These are phyloP conservation scores for Drosophila aff. DNA, from an alignment of 1,140 invertebrate genomes.

Conservation along the genomic window DNA sequence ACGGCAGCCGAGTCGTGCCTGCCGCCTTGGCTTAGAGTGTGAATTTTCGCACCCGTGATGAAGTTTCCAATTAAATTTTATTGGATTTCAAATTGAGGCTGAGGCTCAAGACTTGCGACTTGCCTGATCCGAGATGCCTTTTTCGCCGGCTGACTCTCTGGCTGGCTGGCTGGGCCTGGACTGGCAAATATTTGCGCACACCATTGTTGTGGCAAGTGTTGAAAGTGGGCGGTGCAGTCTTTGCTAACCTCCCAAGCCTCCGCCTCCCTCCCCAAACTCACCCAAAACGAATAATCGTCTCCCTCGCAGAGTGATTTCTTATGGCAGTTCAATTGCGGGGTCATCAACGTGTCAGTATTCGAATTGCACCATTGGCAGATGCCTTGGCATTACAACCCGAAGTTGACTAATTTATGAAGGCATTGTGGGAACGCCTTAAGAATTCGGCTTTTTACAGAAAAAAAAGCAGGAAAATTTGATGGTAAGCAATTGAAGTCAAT, in stretches of 20 bases:
- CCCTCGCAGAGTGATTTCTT: conserved; percentile 73
- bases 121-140: conserved; percentile 59
- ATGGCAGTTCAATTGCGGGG: conserved; percentile 77
- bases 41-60: conserved; percentile 85
- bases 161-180: conserved; percentile 8
- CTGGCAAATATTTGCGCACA: conserved; percentile 81
- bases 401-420: conserved; percentile 50
- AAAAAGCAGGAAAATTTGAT: conserved; percentile 4
- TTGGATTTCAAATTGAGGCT: conserved; percentile 82
- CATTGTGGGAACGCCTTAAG: conserved; percentile 51
- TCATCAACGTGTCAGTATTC: conserved; percentile 70
- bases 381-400: conserved; percentile 12
- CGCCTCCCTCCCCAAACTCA: not conserved
- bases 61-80: conserved; percentile 85
- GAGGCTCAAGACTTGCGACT: conserved; percentile 37
- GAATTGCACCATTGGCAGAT: conserved; percentile 54
- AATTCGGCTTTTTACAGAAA: conserved; percentile 1
- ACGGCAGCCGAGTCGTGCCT: conserved; percentile 78
- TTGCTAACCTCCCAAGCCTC: not conserved
- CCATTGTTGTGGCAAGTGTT: conserved; percentile 81
- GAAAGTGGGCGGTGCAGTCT: conserved; percentile 72
- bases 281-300: conserved; percentile 41
- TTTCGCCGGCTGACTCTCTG: conserved; percentile 15
- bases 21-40: conserved; percentile 71
- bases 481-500: conserved; percentile 19